These are phyloP conservation scores for Mamestra configurata DNA, from an alignment of 1,140 invertebrate species.

Conservation along the genomic window DNA sequence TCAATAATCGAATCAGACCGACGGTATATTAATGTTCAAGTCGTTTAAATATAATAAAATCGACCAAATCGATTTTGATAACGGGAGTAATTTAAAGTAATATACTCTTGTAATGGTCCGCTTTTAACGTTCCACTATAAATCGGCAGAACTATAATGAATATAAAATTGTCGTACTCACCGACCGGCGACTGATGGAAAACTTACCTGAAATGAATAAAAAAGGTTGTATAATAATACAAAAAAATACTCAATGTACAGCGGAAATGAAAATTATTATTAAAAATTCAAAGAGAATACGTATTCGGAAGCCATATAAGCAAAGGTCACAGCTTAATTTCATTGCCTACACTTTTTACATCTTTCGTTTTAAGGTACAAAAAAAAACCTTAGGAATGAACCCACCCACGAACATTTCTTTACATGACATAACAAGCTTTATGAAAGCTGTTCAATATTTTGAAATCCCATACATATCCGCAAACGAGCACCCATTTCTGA, in stretches of 20 bases:
- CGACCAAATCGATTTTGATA: conserved; percentile 42
- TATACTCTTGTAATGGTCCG: conserved; percentile 39
- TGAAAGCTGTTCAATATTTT: background rate
- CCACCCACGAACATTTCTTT: background rate
- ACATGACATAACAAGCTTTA: background rate
- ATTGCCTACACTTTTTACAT: background rate
- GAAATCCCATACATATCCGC: background rate
- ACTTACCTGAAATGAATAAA: conserved; percentile 50
- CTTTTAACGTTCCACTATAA: conserved; percentile 39
- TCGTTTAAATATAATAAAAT: conserved; percentile 49
- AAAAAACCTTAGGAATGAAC: background rate
- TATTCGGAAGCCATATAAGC: background rate
- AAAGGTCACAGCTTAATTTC: background rate
- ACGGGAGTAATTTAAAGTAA: conserved; percentile 46
- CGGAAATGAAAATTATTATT: background rate
- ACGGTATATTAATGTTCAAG: conserved; percentile 25
- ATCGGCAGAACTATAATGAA: conserved; percentile 40
- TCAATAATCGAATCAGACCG: conserved; percentile 4
- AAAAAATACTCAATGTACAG: background rate
- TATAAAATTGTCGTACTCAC: conserved; percentile 46
- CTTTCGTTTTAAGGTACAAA: background rate
- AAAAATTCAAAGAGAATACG: conserved; percentile 19
- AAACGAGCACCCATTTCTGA: background rate
- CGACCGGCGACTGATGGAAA: conserved; percentile 12
- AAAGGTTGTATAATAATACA: background rate